phyloP scores from a whole-genome alignment of 2,113 vertebrate genomes.

The Solenodon paradoxus region DNA sequence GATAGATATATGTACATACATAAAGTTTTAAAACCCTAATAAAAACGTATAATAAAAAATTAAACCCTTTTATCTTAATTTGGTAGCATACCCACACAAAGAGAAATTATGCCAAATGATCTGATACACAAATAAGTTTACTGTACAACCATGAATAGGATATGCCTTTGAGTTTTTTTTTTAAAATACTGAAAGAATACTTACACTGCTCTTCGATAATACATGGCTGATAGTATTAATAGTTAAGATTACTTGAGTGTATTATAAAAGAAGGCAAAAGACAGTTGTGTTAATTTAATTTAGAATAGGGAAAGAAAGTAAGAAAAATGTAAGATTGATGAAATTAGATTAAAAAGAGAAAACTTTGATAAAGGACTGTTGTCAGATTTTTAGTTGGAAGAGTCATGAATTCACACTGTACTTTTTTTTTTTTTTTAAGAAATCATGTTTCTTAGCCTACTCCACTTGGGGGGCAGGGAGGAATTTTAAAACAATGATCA shows the following conservation, averaged over 20 bases:
- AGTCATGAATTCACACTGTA: neutral
- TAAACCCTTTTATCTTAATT: neutral
- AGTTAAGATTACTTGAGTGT: neutral
- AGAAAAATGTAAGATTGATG: neutral
- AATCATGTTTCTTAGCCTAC: neutral
- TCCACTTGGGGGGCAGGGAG: no score
- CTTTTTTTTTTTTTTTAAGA: no score
- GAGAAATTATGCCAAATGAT: neutral
- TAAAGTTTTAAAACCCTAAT: no score
- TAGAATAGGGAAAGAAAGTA: fast-evolving
- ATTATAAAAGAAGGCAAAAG: neutral
- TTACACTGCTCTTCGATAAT: neutral
- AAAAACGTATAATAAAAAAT: neutral
- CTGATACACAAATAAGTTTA: neutral
- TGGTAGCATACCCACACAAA: neutral
- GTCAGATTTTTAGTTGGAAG: neutral
- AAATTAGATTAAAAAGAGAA: neutral
- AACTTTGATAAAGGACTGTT: neutral
- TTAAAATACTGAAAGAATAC: neutral
- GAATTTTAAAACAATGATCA: neutral
- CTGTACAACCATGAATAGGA: neutral
- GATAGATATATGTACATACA: no score
- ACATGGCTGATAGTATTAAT: neutral
- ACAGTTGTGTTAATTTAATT: neutral
- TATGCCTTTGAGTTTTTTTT: neutral